Conservation (phyloP, 2,797 vertebrate species). For the Myotis findleyi region DNA sequence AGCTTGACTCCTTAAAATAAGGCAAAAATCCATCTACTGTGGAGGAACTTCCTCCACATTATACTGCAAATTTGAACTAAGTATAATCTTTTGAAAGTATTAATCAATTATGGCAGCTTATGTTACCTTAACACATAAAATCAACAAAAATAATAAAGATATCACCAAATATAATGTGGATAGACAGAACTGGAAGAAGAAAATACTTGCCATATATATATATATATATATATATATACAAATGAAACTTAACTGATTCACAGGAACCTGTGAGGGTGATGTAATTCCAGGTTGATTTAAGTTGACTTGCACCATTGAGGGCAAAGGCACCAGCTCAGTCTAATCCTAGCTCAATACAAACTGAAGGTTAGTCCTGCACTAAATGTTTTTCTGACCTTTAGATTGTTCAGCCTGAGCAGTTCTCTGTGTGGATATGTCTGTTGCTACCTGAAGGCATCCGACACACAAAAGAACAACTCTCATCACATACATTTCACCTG, state of each 20-base stretch:
- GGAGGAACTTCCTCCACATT: not conserved
- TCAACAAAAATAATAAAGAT: not conserved
- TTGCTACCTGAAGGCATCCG: not conserved
- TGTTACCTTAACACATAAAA: not conserved
- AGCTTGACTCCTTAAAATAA: not conserved
- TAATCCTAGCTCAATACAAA: not conserved
- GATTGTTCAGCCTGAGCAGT: not conserved
- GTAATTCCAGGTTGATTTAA: not conserved
- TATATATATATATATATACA: not conserved
- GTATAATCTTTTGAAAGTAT: not conserved
- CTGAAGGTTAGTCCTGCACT: not conserved
- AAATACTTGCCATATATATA: not conserved
- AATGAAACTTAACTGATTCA: not conserved
- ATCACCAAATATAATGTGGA: not conserved
- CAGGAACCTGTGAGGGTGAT: not conserved
- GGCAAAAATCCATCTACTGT: not conserved
- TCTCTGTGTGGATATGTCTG: not conserved
- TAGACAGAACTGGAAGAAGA: conserved; percentile 23
- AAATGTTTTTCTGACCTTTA: not conserved
- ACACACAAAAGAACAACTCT: not conserved
- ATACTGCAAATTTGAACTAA: not conserved
- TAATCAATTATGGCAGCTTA: not conserved
- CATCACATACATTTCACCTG: not conserved
- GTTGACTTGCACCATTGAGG: not conserved
- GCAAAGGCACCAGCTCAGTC: not conserved